Percentiles rank a stretch among this genome's conserved stretches.
Conservation (phyloP, 2,888 invertebrate species). For the Octonoba sinensis region DNA sequence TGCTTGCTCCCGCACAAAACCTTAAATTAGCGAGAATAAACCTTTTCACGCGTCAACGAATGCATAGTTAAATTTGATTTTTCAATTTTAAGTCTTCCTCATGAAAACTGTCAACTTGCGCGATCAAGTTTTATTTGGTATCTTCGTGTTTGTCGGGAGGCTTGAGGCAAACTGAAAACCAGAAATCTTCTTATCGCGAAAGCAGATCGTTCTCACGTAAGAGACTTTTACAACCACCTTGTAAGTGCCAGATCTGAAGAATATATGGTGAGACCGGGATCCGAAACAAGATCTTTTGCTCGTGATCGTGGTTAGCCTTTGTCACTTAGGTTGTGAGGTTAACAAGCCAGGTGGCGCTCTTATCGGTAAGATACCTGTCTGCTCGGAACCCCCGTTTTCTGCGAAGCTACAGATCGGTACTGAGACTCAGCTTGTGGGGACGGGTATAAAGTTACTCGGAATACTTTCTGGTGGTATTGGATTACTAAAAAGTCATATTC, state of each 20-base stretch:
- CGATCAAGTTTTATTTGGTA: no score
- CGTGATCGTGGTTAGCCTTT: slow-evolving; percentile 57
- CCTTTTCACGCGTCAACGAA: no score
- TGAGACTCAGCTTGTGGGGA: no score
- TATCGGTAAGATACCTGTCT: slow-evolving; percentile 56
- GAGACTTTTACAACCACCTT: slow-evolving; percentile 41
- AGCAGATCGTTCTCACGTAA: slow-evolving; percentile 26
- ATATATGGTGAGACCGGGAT: slow-evolving; percentile 36
- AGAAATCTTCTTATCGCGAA: slow-evolving; percentile 22
- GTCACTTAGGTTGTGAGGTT: slow-evolving; percentile 59
- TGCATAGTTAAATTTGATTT: no score
- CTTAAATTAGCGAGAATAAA: no score
- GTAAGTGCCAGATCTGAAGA: slow-evolving; percentile 51
- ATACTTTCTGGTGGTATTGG: no score
- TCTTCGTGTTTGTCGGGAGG: neutral
- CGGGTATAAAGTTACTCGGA: no score
- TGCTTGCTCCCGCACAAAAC: no score
- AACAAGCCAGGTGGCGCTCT: slow-evolving; percentile 63
- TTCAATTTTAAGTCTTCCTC: no score
- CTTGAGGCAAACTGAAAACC: neutral
- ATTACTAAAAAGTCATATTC: no score
- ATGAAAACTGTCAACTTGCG: no score
- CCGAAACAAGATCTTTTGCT: slow-evolving; percentile 25
- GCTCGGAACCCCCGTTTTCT: neutral
- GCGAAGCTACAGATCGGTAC: no score